A percentile compares a stretch with the other conserved stretches of the same genome.
These are phyloP conservation scores for Sweltsa coloradensis DNA, from an alignment of 1,140 invertebrate genomes.

Conservation along the genomic window DNA sequence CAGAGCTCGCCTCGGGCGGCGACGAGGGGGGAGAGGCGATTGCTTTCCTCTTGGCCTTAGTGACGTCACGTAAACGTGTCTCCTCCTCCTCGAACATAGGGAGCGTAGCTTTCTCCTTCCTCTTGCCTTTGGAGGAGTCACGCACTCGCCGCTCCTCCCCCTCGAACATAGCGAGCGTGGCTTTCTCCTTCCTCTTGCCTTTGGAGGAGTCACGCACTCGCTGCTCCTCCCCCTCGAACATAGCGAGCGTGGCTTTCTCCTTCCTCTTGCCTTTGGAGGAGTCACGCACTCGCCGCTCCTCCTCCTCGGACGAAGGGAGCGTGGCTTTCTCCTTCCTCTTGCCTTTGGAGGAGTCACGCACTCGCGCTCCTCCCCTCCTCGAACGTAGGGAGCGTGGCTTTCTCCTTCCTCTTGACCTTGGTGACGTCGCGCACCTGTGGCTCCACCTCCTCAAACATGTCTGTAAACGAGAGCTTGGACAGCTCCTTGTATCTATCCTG, in stretches of 20 bases:
- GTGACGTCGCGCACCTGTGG: too few species aligned
- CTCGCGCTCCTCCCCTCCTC: not conserved
- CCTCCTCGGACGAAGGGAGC: not conserved
- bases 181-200: not conserved
- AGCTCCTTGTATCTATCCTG: slow-evolving; percentile 4
- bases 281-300: not conserved
- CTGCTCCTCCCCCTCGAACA: too few species aligned
- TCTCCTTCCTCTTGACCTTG: too few species aligned
- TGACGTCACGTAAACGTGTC: not conserved
- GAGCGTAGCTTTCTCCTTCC: not conserved
- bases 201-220: too few species aligned
- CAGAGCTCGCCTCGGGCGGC: not conserved
- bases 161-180: not conserved
- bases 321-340: not conserved
- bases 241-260: too few species aligned
- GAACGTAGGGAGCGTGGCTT: too few species aligned
- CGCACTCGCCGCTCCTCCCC: not conserved
- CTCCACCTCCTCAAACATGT: not conserved
- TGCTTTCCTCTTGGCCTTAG: not conserved
- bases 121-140: not conserved
- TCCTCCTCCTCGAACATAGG: not conserved
- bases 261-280: too few species aligned
- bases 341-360: not conserved
- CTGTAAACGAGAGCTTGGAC: too few species aligned
- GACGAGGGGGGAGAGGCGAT: not conserved